Percentiles rank a stretch among this genome's conserved stretches.
These are phyloP conservation scores for Hystrix brachyura DNA, from an alignment of 2,113 vertebrate genomes.

Conservation along the genomic window DNA sequence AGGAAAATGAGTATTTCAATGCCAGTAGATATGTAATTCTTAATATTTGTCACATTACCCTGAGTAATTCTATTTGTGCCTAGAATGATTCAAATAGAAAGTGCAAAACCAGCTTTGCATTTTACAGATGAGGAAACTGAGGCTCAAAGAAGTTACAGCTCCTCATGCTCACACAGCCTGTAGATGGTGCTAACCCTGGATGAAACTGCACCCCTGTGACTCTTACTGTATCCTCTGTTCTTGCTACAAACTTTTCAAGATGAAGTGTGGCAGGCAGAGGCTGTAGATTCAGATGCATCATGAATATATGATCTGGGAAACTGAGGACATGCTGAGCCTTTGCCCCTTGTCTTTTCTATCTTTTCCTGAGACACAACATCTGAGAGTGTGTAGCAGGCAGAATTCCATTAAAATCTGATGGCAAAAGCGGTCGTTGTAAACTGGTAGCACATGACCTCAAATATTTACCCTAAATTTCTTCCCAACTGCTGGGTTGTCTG, in stretches of 20 bases:
- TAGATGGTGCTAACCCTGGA: neutral
- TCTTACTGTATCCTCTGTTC: neutral
- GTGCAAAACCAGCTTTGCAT: neutral
- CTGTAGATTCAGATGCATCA: neutral
- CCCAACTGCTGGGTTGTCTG: neutral
- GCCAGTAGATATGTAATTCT: neutral
- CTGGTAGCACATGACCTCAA: neutral
- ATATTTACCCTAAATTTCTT: slow-evolving; percentile 7
- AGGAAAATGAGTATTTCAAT: neutral
- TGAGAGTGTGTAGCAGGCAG: neutral
- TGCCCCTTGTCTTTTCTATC: neutral
- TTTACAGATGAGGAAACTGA: neutral
- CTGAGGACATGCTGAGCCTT: neutral
- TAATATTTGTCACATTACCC: neutral
- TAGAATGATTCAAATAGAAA: neutral
- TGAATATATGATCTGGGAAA: neutral
- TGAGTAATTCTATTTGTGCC: neutral
- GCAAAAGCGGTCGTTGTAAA: neutral
- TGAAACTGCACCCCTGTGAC: neutral
- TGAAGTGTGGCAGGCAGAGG: neutral
- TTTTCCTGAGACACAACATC: neutral
- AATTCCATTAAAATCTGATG: neutral
- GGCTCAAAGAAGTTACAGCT: neutral
- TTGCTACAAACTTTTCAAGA: neutral
- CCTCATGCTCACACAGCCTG: neutral